These are phyloP conservation scores for Nibea coibor DNA, from an alignment of 2,113 vertebrate genomes.

Conservation along the genomic window DNA sequence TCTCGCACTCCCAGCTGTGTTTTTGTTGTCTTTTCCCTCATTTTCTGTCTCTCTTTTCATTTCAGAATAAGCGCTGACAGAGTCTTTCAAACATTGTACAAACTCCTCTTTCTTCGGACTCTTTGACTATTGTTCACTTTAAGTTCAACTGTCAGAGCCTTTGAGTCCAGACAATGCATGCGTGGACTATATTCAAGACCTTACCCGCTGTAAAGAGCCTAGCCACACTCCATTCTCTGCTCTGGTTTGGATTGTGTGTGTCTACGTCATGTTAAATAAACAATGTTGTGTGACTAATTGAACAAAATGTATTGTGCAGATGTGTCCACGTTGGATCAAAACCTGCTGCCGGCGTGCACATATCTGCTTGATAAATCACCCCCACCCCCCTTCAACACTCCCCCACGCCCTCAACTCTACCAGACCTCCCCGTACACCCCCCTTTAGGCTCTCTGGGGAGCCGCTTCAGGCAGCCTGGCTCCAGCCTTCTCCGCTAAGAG, in stretches of 20 bases:
- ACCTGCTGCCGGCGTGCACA: slow-evolving; percentile 7
- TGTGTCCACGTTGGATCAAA: slow-evolving; percentile 41
- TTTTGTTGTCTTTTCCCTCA: slow-evolving; percentile 63
- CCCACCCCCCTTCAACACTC: not conserved
- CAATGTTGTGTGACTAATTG: slow-evolving; percentile 27
- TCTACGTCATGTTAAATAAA: slow-evolving; percentile 24
- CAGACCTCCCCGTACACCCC: not conserved
- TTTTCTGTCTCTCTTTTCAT: slow-evolving; percentile 59
- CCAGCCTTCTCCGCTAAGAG: slow-evolving; percentile 45
- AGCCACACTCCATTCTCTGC: not conserved
- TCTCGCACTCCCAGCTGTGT: slow-evolving; percentile 73
- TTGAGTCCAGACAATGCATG: slow-evolving; percentile 40
- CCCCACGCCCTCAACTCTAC: slow-evolving; percentile 9
- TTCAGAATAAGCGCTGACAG: slow-evolving; percentile 65
- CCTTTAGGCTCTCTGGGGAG: slow-evolving; percentile 42
- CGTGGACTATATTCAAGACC: slow-evolving; percentile 7
- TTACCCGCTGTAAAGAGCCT: not conserved
- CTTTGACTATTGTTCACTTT: slow-evolving; percentile 58
- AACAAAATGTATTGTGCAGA: slow-evolving; percentile 33
- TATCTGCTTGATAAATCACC: slow-evolving; percentile 50
- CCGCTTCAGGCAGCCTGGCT: slow-evolving; percentile 50
- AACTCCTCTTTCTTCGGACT: slow-evolving; percentile 35
- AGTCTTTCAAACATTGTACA: slow-evolving; percentile 42
- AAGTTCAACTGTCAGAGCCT: slow-evolving; percentile 43
- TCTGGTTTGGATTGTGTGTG: not conserved